Evolutionary conservation across 1,140 invertebrate genomes (phyloP), one percentile per base, ranked within the genome.

Genomic region (Drosophila kohkoa): DNA sequence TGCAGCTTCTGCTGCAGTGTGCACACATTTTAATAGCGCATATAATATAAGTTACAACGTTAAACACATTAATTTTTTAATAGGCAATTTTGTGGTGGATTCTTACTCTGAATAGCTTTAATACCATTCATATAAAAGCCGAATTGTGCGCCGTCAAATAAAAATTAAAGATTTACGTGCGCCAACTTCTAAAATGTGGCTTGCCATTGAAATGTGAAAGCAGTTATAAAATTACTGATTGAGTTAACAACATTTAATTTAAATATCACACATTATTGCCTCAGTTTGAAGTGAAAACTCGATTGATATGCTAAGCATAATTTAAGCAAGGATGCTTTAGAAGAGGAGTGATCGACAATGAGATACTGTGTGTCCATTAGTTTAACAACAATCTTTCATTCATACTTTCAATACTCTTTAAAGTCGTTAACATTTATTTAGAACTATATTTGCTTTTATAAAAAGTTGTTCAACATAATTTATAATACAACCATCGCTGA

Each of bases 171-270:
- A 38, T 54, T 63, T 82, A 72, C 71, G 76, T 86, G 82, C 48
- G 35, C 48, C 30, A 49, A 79, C 20, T 25, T 25, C 20, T 25
- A 25, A 25, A 25, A 25, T 25, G 20, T 3, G 20, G 35, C 10
- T 38, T 7, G n/a, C 15, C 16, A 15, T 13, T 10, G n/a, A 5
- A 16, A 25, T 25, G 16, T 59, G 57, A n/a, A 54, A 3, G 11
- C 5, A 49, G 83, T 62, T 54, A 52, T 67, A 45, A 51, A 54
- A 74, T 71, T 64, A 82, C 87, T 79, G 63, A 87, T 87, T 88
- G 72, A 80, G 79, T 88, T 75, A 51, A 59, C 73, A 76, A 60
- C 66, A 74, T 76, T 70, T 54, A 72, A 82, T 72, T 52, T 63
- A 62, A 64, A 82, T 77, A 82, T 87, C 64, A 59, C 68, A 51